Base-by-base conservation (phyloP, 2,113 vertebrate genomes). In the Aldabrachelys gigantea region DNA sequence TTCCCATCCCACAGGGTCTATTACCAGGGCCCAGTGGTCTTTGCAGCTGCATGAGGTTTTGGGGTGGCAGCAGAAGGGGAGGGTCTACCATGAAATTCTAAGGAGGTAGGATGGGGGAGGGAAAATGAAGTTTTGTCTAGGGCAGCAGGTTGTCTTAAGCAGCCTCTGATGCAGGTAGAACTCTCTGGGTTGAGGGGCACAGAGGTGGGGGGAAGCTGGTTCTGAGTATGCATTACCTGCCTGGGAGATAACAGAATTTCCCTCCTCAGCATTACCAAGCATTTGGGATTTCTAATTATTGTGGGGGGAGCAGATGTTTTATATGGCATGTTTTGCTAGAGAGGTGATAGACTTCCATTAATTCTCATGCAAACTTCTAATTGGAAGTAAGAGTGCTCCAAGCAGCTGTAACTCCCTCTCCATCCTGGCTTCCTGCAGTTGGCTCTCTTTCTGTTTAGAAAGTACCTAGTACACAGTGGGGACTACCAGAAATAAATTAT, bases 401-500 rank as follows among this genome's bases (percentile, higher is more conserved):
- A 85, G 53, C 24, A 38, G n/a, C 12, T 52, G 5, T 25, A 80
- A 86, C 88, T 96, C 38, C 92, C 10, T 6, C 65, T 86, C 86
- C 80, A 81, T 56, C n/a, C 29, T 69, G 84, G 52, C 24, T 87
- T 91, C 53, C 24, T n/a, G 62, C 59, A 62, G 13, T 31, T 62
- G 79, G 62, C 14, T 89, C 59, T 89, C 86, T 79, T 79, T n/a
- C 44, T 83, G 22, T 75, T 94, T 80, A 81, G 69, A 81, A 93
- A 95, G 84, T n/a, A 35, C 14, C 31, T 65, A 35, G 31, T 22
- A 84, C 2, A 78, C 25, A 47, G 35, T 6, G 25, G 88, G 85
- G 94, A 56, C 87, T 89, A 96, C 41, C 52, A 84, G 83, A 88
- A 92, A 82, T 88, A 16, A 69, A 69, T 69, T n/a, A 31, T 91